Evolutionary conservation across 2,888 invertebrate species (phyloP), one percentile per base, ranked within the genome.

Genomic region (Brachylomia viminalis): DNA sequence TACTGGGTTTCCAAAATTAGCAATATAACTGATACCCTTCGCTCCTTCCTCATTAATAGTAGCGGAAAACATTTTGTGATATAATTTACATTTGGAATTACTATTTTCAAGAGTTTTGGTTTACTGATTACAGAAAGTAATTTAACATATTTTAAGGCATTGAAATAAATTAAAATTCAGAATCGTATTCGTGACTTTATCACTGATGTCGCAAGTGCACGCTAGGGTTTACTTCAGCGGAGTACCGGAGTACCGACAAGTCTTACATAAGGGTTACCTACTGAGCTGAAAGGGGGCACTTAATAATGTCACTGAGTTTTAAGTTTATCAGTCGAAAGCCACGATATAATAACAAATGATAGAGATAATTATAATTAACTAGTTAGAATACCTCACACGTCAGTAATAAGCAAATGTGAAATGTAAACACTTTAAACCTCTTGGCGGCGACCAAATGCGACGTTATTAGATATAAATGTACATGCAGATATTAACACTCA

Each of bases 221-320:
- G 86, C 83, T 79, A 82, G 64, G 79, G 73, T 62, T 84, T 72
- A 71, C 82, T 84, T 81, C 64, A 79, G 56, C 66, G 58, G 42
- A 72, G 85, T 83, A 82, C 81, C 80, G 47, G 20, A 72, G 85
- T 69, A 81, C 82, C 79, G 79, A 84, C 72, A 80, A 81, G 61
- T 75, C 76, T 90, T 89, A 87, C 72, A 80, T 86, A 87, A 86
- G 84, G 85, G 83, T 82, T 82, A n/a, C n/a, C n/a, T n/a, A 83
- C 84, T 77, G 74, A 62, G 71, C 58, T 71, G 66, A 90, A 87
- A 82, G 76, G 77, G 88, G 89, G 87, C 89, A 87, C 80, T 79
- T 82, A 86, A 87, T 87, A 84, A 86, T 82, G 80, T 86, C 86
- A 86, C 74, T 82, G 67, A 80, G 62, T 72, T 83, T 82, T 69